Evolutionary conservation across 2,113 vertebrate species (phyloP).

Genomic region (Hirundichthys speculiger): DNA sequence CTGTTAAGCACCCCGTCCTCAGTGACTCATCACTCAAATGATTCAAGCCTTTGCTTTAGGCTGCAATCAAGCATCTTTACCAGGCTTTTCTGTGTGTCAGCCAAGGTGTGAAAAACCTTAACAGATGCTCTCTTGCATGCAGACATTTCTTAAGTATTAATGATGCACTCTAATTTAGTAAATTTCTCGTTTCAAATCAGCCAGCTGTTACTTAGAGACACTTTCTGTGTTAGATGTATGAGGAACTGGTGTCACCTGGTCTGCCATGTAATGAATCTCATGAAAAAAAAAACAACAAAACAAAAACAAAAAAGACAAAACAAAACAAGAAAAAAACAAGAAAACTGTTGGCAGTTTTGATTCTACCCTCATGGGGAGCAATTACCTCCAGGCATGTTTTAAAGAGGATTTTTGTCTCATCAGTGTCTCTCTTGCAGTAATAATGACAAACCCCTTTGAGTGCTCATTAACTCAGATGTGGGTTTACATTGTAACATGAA

Average conservation of each 20-base stretch:
- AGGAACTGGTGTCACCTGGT: neutral
- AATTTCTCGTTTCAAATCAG: neutral
- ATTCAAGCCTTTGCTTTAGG: neutral
- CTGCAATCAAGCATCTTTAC: neutral
- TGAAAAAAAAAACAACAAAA: neutral
- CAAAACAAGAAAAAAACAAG: no score
- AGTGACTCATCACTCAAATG: neutral
- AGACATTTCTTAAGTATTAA: neutral
- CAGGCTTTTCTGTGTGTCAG: neutral
- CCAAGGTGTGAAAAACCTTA: neutral
- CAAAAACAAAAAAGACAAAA: neutral
- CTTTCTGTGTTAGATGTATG: neutral
- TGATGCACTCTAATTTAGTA: neutral
- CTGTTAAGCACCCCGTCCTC: no score
- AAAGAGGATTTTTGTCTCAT: constrained; percentile 1
- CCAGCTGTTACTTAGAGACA: no score
- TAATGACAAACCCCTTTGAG: constrained; percentile 37
- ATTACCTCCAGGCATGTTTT: neutral
- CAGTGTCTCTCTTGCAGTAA: neutral
- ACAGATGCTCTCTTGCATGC: neutral
- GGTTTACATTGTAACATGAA: constrained; percentile 73
- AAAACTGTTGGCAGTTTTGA: neutral
- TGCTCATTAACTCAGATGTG: constrained; percentile 69
- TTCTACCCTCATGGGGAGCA: neutral
- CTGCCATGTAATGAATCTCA: neutral